Evolutionary conservation across 2,888 invertebrate species (phyloP).

Genomic region (Nomada flava): DNA sequence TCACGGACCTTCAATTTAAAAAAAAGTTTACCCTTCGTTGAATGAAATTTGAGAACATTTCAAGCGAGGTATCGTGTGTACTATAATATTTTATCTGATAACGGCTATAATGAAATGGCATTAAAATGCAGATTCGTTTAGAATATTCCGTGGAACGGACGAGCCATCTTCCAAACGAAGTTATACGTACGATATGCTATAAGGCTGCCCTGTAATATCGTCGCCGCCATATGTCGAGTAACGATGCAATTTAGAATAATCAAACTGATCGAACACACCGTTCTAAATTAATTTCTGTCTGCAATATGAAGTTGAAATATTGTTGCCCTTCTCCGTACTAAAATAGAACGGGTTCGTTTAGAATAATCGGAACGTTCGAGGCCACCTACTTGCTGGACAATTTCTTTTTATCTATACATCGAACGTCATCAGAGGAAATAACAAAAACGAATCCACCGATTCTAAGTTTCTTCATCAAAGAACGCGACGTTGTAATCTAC

Average conservation of each 20-base stretch:
- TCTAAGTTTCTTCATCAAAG: neutral
- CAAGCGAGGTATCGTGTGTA: too few species aligned
- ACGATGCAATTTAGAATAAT: conserved; percentile 6
- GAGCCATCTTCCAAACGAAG: neutral
- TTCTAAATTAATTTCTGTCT: conserved; percentile 8
- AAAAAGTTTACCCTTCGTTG: too few species aligned
- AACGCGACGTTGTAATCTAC: conserved; percentile 4
- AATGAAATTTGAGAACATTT: too few species aligned
- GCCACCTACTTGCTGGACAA: neutral
- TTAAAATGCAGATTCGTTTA: neutral
- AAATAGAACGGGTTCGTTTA: neutral
- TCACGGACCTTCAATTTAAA: too few species aligned
- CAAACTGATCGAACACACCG: neutral
- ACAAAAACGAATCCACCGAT: neutral
- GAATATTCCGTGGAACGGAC: neutral
- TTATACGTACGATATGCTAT: neutral
- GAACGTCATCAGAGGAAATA: neutral
- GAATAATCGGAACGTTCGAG: neutral
- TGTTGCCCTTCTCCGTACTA: neutral
- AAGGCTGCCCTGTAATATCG: neutral
- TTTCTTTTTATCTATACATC: neutral
- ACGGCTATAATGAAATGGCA: neutral
- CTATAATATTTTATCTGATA: neutral
- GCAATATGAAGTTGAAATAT: neutral
- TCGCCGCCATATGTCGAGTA: neutral